phyloP scores from a whole-genome alignment of 2,113 vertebrate species.

The Pterocles gutturalis region DNA sequence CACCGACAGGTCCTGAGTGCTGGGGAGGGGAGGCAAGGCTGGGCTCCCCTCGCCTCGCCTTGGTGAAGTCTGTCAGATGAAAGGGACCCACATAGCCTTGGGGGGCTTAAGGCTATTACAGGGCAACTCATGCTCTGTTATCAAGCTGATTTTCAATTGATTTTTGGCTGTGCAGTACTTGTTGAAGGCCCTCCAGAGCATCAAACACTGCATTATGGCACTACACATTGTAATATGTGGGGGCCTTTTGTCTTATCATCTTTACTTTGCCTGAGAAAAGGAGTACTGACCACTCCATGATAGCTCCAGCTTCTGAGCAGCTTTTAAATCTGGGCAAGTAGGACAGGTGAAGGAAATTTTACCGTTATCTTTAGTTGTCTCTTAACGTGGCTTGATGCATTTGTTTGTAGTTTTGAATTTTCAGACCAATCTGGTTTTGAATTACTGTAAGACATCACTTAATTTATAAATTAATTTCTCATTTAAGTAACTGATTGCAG shows the following conservation, averaged over 20 bases:
- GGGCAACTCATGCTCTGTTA: constrained; percentile 78
- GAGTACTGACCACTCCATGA: background rate
- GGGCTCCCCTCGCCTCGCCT: background rate
- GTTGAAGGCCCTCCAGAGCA: constrained; percentile 76
- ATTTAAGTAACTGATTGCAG: background rate
- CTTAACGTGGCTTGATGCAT: background rate
- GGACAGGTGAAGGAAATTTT: background rate
- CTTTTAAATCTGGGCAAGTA: background rate
- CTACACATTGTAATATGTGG: constrained; percentile 8
- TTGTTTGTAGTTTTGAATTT: constrained; percentile 51
- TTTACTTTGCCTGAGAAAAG: constrained; percentile 31
- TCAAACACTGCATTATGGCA: constrained; percentile 60
- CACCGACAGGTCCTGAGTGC: background rate
- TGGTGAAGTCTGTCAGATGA: constrained; percentile 57
- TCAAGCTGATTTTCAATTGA: constrained; percentile 80
- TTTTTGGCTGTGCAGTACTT: constrained; percentile 78
- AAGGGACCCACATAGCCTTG: constrained; percentile 71
- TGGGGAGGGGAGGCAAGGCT: background rate
- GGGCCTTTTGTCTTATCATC: constrained; percentile 44
- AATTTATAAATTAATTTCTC: background rate
- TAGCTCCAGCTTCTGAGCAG: background rate
- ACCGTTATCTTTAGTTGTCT: background rate
- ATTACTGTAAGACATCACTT: background rate
- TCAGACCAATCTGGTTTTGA: constrained; percentile 27
- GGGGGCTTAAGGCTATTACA: constrained; percentile 76